Conservation (phyloP, 1,140 invertebrate genomes). For the Heliconius congener region DNA sequence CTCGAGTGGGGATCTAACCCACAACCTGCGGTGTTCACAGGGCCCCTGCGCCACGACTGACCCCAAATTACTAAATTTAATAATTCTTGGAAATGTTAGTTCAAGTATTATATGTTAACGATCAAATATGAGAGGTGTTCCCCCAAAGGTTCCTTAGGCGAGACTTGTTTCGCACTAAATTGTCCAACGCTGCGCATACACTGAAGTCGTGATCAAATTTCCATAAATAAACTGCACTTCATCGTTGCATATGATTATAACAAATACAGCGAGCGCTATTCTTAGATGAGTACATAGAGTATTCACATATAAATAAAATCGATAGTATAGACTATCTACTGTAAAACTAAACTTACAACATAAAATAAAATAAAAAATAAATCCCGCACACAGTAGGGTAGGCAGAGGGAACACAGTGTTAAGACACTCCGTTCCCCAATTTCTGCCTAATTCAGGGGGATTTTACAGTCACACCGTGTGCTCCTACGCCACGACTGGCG, state of each 20-base stretch:
- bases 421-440: no score
- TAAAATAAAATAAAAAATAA: no score
- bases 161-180: neutral
- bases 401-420: no score
- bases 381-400: no score
- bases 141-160: neutral
- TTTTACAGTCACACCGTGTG: no score
- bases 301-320: neutral
- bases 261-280: neutral
- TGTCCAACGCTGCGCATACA: neutral
- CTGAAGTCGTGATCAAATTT: slow-evolving; percentile 2
- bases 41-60: no score
- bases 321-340: neutral
- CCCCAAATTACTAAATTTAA: no score
- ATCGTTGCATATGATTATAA: neutral
- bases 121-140: neutral
- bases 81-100: neutral
- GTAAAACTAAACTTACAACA: no score
- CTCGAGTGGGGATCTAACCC: no score
- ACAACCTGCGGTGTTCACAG: no score
- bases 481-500: no score
- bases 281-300: neutral
- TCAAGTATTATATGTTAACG: neutral
- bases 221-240: slow-evolving; percentile 11
- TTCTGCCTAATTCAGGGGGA: no score